Percentiles rank a stretch among this genome's conserved stretches.
These are phyloP conservation scores for Varanus salvator DNA, from an alignment of 2,113 vertebrate species.

Conservation along the genomic window DNA sequence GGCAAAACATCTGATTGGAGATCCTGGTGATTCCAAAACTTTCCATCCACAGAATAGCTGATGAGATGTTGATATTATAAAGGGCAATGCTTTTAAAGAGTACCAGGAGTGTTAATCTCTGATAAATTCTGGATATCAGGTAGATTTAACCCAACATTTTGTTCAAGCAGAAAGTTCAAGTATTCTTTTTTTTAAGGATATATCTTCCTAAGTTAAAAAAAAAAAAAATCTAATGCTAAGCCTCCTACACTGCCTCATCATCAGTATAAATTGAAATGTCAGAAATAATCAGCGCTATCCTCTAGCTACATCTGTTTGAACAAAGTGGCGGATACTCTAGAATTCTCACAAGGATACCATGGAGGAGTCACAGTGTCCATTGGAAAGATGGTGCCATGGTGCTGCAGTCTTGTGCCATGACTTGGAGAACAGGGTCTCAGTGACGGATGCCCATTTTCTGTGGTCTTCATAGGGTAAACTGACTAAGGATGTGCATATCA, in stretches of 20 bases:
- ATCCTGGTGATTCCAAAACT: not conserved
- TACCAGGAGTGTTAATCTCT: conserved; percentile 25
- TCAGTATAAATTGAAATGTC: conserved; percentile 26
- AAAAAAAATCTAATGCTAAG: not conserved
- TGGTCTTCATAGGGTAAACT: not conserved
- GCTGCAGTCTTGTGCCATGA: not conserved
- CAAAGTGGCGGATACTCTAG: not conserved
- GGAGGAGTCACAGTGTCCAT: not conserved
- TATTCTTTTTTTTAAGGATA: not conserved
- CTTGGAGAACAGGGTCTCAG: not conserved
- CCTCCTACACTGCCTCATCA: conserved; percentile 6
- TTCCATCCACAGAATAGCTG: not conserved
- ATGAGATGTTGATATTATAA: not conserved
- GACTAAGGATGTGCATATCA: too few species aligned
- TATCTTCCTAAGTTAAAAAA: not conserved
- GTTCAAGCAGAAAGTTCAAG: conserved; percentile 28
- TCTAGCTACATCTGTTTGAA: conserved; percentile 12
- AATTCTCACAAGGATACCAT: not conserved
- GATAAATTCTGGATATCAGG: not conserved
- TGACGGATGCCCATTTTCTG: not conserved
- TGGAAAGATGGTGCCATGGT: not conserved
- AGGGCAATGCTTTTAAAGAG: conserved; percentile 31
- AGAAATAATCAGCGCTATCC: conserved; percentile 27
- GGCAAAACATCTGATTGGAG: not conserved
- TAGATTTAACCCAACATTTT: conserved; percentile 40